Conservation (phyloP, 1,140 invertebrate genomes). For the Macrosteles quadrilineatus region DNA sequence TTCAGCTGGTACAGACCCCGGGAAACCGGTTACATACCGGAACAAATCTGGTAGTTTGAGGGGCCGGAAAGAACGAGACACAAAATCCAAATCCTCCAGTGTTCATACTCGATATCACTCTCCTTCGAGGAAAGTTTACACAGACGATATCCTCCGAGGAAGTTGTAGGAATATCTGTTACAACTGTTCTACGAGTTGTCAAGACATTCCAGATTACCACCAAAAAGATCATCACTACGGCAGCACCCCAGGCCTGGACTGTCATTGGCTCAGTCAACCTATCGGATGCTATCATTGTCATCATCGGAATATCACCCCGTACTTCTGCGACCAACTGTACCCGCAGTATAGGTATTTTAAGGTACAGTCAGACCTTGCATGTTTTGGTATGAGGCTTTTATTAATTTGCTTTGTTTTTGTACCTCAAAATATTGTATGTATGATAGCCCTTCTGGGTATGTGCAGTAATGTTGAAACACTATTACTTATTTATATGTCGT, state of each 20-base stretch:
- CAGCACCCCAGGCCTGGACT: constrained; percentile 27
- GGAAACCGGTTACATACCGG: constrained; percentile 22
- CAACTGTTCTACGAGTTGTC: constrained; percentile 28
- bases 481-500: too few species aligned
- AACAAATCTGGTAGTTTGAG: constrained; percentile 27
- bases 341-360: constrained; percentile 18
- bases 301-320: constrained; percentile 5
- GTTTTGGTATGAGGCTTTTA: too few species aligned
- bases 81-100: constrained; percentile 29
- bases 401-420: too few species aligned
- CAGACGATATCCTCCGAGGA: constrained; percentile 2
- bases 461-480: too few species aligned
- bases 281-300: constrained; percentile 17
- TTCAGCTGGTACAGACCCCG: not conserved
- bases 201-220: constrained; percentile 4
- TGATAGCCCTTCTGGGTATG: too few species aligned
- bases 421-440: too few species aligned
- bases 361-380: not conserved
- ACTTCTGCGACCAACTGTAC: constrained; percentile 28
- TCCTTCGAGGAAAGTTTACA: constrained; percentile 6
- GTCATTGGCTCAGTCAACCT: constrained; percentile 23
- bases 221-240: constrained; percentile 27
- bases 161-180: constrained; percentile 8
- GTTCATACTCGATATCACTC: constrained; percentile 18
- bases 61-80: constrained; percentile 25